Base-by-base conservation (phyloP, 2,113 vertebrate genomes). In the Lophura nycthemera region DNA sequence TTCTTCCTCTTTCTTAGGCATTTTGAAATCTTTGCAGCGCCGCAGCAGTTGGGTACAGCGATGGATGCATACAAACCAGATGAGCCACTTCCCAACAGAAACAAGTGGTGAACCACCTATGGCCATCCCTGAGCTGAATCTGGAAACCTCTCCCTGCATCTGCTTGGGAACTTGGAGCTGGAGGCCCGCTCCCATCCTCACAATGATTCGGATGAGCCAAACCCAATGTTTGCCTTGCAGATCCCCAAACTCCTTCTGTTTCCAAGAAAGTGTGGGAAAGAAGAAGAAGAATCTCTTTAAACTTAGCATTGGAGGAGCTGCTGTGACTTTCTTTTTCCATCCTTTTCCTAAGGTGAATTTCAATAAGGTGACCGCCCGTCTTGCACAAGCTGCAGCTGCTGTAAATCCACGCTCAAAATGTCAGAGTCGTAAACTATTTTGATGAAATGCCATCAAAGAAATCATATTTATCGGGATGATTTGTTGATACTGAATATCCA, bases 401-500 rank as follows among this genome's bases (percentile, higher is more conserved):
- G 86, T 97, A 97, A 97, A 97, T 97, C 91, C 89, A 2, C 15
- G 21, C 86, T 22, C 40, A 10, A 86, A 66, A 63, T 48, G 95
- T 89, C 96, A 94, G 88, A 73, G 93, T 32, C 83, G 1, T 97
- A 97, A 97, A 97, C 63, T 38, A 97, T 82, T 89, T 95, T 96
- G 96, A 97, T 95, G 96, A 75, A 96, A 95, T 52, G 90, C 96
- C 95, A 74, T 90, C 92, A 59, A 67, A 90, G 94, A 89, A 89
- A 92, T 86, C 91, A 74, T 92, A 92, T 95, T 96, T 61, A 63
- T 89, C 14, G 57, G 36, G 42, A 8, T 95, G 96, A 96, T 97
- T 96, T 97, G 96, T 95, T 91, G 95, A 60, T 86, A 78, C 88
- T 95, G 95, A 94, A 92, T 70, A 76, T 60, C 29, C 92, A 77